phyloP scores from a whole-genome alignment of 2,888 invertebrate species.

The Globia sparganii region DNA sequence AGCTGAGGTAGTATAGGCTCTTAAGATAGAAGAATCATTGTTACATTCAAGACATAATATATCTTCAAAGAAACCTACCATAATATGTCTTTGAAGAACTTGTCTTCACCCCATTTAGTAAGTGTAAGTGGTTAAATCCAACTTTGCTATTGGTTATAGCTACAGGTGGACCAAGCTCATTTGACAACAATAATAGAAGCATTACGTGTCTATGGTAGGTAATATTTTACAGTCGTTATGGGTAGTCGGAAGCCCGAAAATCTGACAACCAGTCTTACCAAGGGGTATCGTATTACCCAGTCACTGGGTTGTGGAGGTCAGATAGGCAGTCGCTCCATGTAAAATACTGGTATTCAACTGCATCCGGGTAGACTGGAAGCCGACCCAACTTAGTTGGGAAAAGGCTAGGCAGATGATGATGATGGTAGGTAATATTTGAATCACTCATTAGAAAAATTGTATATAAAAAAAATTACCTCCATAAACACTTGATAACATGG shows the following conservation, averaged over 20 bases:
- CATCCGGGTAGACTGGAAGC: no score
- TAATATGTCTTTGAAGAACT: background rate
- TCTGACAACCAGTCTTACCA: no score
- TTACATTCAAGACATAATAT: background rate
- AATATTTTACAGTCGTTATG: no score
- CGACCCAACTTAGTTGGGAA: no score
- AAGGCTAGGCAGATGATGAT: no score
- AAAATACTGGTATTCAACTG: no score
- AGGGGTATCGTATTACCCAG: no score
- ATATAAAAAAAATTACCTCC: slow-evolving; percentile 27
- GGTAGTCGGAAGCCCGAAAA: no score
- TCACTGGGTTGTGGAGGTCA: no score
- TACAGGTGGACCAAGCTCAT: slow-evolving; percentile 6
- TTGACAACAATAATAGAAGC: background rate
- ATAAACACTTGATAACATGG: slow-evolving; percentile 19
- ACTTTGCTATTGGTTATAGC: background rate
- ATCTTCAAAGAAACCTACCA: background rate
- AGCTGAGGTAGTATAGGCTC: no score
- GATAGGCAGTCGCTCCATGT: no score
- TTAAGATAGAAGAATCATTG: background rate
- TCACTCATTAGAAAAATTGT: slow-evolving; percentile 3
- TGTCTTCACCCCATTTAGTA: background rate
- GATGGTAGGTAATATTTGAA: background rate
- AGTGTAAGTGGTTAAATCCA: background rate
- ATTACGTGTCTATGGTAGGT: background rate